Base-by-base conservation (phyloP, 2,888 invertebrate species). In the Pristionchus maxplancki region DNA sequence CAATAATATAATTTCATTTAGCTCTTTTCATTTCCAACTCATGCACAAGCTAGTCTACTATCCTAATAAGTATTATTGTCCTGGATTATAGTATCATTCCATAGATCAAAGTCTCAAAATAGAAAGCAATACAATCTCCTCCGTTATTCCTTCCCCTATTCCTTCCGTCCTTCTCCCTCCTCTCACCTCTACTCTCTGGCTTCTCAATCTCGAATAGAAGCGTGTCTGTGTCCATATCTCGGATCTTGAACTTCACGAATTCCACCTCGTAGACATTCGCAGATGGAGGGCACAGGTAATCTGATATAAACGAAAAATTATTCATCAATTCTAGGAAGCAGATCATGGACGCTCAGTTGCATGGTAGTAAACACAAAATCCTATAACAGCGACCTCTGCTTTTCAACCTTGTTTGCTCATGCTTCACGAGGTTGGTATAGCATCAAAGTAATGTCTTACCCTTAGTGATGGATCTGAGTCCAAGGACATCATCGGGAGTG, bases 261-360 rank as follows among this genome's bases (percentile, higher is more conserved):
- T 99, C 98, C 95, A 99, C 99, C 94, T 98, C 98, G 96, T 97
- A 99, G 91, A 98, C 96, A 95, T 99, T 99, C 50, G 98, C 98
- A 94, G 98, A 98, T 31, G 98, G 97, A 89, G 97, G 97, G 95
- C 98, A 98, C 90, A 99, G 96, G 95, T 98, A 99, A 92, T 96
- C 96, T 96, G 94, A 71, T n/a, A n/a, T n/a, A 95, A 95, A 6
- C 24, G 50, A 1, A 50, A 17, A 50, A 20, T 0, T 20, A 17
- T 50, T 50, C 1, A 2, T 20, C 13, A 9, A 50, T 20, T 20
- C 50, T 4, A 50, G 11, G n/a, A n/a, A n/a, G n/a, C n/a, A n/a
- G n/a, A n/a, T n/a, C n/a, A n/a, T n/a, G n/a, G n/a, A n/a, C n/a
- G n/a, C n/a, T n/a, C n/a, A n/a, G n/a, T n/a, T n/a, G n/a, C n/a